A percentile compares a stretch with the other conserved stretches of the same genome.
Conservation (phyloP, 1,140 invertebrate genomes). For the Phthorimaea operculella region DNA sequence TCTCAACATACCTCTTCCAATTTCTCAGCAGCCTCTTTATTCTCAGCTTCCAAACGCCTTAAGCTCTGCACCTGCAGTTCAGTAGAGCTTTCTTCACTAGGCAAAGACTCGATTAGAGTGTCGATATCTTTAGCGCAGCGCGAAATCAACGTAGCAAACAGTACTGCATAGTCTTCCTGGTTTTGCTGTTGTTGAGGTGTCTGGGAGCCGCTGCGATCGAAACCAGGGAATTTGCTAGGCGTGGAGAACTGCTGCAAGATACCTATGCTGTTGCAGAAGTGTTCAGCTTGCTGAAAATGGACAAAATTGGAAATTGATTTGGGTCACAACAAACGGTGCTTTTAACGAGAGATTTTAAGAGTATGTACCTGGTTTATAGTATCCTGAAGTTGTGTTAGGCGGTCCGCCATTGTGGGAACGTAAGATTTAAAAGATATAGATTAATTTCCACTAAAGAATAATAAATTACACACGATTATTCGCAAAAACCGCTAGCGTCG, state of each 20-base stretch:
- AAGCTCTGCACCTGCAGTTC: constrained; percentile 95
- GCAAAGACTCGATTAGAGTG: constrained; percentile 95
- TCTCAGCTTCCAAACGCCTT: constrained; percentile 87
- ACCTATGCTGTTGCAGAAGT: constrained; percentile 98
- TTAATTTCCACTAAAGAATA: too few species aligned
- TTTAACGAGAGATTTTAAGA: constrained; percentile 1
- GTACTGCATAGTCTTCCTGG: constrained; percentile 77
- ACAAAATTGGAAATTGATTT: neutral
- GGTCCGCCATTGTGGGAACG: constrained; percentile 50
- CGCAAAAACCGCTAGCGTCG: too few species aligned
- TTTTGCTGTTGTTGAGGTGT: constrained; percentile 83
- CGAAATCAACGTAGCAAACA: constrained; percentile 75
- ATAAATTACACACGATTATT: too few species aligned
- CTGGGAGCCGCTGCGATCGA: constrained; percentile 88
- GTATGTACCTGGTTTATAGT: constrained; percentile 90
- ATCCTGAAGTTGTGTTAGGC: constrained; percentile 96
- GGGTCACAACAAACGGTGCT: neutral
- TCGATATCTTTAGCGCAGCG: constrained; percentile 97
- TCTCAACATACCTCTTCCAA: constrained; percentile 71
- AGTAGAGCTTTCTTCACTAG: constrained; percentile 94
- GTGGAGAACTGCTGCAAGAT: constrained; percentile 94
- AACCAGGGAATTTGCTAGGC: constrained; percentile 92
- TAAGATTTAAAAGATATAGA: constrained; percentile 6
- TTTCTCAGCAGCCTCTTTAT: constrained; percentile 90
- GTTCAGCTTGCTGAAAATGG: constrained; percentile 89